A percentile compares a stretch with the other conserved stretches of the same genome.
These are phyloP conservation scores for Pandemis corylana DNA, from an alignment of 2,888 invertebrate genomes.

Conservation along the genomic window DNA sequence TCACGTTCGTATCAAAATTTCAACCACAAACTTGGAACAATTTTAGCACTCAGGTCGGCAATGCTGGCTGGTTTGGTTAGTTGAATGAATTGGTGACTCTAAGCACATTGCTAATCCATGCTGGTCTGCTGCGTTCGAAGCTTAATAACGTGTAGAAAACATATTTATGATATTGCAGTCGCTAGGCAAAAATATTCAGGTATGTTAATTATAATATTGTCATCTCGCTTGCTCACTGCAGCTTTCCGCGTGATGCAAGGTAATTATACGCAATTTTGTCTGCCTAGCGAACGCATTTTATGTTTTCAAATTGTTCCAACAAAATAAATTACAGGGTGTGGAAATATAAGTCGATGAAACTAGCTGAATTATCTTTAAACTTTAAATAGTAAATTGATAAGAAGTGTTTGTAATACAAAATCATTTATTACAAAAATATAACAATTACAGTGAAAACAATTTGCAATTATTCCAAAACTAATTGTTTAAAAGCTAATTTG, in stretches of 20 bases:
- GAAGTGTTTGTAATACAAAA: slow-evolving; percentile 46
- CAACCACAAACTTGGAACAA: no score
- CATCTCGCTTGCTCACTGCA: neutral
- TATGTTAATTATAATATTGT: neutral
- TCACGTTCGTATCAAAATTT: neutral
- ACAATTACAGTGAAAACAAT: slow-evolving; percentile 54
- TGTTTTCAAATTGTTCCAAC: neutral
- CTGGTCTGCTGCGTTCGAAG: neutral
- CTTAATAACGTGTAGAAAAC: neutral
- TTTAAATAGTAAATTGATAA: slow-evolving; percentile 27
- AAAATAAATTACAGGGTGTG: neutral
- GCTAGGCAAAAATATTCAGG: neutral
- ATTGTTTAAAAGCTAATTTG: slow-evolving; percentile 6
- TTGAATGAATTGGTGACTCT: neutral
- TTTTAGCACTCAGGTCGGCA: neutral
- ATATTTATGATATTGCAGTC: neutral
- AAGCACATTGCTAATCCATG: neutral
- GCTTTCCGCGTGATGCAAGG: neutral
- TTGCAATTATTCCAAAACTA: slow-evolving; percentile 19
- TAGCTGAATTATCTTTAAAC: neutral
- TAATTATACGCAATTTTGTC: neutral
- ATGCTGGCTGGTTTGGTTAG: neutral
- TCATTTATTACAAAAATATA: slow-evolving; percentile 73
- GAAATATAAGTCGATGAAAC: neutral
- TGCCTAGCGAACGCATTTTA: neutral